These are phyloP conservation scores for Oceanites oceanicus DNA, from an alignment of 2,113 vertebrate genomes.

Conservation along the genomic window DNA sequence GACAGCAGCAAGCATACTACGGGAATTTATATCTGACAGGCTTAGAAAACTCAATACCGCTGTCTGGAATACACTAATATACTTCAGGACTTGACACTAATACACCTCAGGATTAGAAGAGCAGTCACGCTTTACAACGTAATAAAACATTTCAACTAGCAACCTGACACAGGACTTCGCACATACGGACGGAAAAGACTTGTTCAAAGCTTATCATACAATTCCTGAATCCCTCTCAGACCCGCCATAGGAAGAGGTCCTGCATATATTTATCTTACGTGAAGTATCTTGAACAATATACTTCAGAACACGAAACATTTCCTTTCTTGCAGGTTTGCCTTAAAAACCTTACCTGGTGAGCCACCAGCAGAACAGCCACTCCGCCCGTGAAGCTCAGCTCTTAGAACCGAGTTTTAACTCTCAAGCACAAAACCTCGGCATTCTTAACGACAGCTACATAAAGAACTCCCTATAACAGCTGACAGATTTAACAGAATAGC, in stretches of 20 bases:
- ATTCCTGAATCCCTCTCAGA: fast-evolving
- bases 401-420: neutral
- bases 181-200: neutral
- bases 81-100: neutral
- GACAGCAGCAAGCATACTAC: neutral
- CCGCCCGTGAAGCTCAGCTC: neutral
- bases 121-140: neutral
- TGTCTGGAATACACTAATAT: neutral
- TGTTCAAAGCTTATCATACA: neutral
- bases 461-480: neutral
- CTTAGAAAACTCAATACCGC: neutral
- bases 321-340: neutral
- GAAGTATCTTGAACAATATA: neutral
- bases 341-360: neutral
- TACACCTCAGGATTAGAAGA: neutral
- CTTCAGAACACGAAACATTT: neutral
- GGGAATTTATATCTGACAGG: neutral
- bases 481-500: neutral
- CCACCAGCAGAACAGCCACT: neutral
- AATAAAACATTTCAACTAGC: neutral
- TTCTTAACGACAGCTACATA: neutral
- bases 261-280: neutral
- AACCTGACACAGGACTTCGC: neutral
- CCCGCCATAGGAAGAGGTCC: fast-evolving
- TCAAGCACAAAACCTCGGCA: neutral